These are phyloP conservation scores for Ceyx erithaca DNA, from an alignment of 2,797 vertebrate genomes.

Conservation along the genomic window DNA sequence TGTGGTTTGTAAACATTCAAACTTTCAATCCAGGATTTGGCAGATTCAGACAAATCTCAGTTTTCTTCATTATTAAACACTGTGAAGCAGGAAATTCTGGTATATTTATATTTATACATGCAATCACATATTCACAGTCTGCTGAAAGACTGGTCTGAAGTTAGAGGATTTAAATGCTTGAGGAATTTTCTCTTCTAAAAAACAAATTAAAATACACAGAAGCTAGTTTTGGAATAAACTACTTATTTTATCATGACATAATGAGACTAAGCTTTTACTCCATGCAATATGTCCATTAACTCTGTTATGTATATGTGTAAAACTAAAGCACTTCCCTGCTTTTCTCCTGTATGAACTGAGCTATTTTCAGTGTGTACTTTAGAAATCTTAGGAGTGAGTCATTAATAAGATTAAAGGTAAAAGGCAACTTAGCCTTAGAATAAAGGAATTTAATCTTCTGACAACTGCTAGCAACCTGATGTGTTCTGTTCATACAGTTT, in stretches of 20 bases:
- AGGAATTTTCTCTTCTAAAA: not conserved
- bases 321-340: constrained; percentile 45
- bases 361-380: not conserved
- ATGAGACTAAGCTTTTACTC: constrained; percentile 65
- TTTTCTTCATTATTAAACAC: not conserved
- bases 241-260: constrained; percentile 16
- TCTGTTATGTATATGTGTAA: not conserved
- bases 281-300: constrained; percentile 30
- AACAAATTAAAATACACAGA: not conserved
- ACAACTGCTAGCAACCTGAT: not conserved
- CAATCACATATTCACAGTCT: not conserved
- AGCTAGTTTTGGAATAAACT: constrained; percentile 24
- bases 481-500: not conserved
- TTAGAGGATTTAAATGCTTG: not conserved
- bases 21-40: not conserved
- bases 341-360: constrained; percentile 2
- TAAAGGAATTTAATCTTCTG: not conserved
- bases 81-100: not conserved
- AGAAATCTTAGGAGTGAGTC: not conserved
- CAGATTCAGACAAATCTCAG: not conserved
- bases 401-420: not conserved
- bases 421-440: not conserved
- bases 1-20: not conserved
- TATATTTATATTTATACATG: not conserved
- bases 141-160: not conserved